Evolutionary conservation across 30 jellyfish, hydroid and myxozoan genomes (phyloP).

Genomic region (Thelohanellus kitauei): DNA sequence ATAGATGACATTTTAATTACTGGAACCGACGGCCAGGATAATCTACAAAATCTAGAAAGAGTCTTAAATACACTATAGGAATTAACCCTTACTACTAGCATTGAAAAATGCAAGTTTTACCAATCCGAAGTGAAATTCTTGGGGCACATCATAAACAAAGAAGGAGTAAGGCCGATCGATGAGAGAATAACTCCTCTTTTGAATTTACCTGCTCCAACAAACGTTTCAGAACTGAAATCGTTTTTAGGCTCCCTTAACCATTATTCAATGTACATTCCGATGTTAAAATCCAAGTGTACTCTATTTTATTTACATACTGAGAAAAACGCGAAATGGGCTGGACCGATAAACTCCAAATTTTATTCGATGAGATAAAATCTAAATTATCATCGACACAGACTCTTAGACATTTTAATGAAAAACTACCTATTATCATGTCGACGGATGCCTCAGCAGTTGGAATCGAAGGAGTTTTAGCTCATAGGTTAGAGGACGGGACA

Average conservation of each 20-base stretch:
- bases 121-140: constrained; percentile 4
- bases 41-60: constrained; percentile 1
- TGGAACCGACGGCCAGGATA: constrained; percentile 2
- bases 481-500: constrained; percentile 8
- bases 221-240: constrained; percentile 7
- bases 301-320: constrained; percentile 4
- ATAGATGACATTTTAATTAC: constrained; percentile 15
- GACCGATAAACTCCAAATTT: too few species aligned
- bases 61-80: constrained; percentile 2
- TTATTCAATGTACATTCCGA: constrained; percentile 7
- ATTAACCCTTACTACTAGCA: not conserved
- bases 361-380: too few species aligned
- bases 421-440: constrained; percentile 3
- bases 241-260: constrained; percentile 11
- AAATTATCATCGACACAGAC: too few species aligned
- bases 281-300: constrained; percentile 1
- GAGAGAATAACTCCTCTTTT: constrained; percentile 5
- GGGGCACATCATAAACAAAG: constrained; percentile 6
- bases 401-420: constrained; percentile 21
- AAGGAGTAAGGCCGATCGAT: constrained; percentile 9
- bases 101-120: constrained; percentile 6
- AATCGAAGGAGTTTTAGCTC: constrained; percentile 26
- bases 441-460: constrained; percentile 27
- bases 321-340: constrained; percentile 7
- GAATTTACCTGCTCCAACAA: constrained; percentile 13